Evolutionary conservation across 1,140 invertebrate genomes (phyloP).

Genomic region (Caenorhabditis tropicalis): DNA sequence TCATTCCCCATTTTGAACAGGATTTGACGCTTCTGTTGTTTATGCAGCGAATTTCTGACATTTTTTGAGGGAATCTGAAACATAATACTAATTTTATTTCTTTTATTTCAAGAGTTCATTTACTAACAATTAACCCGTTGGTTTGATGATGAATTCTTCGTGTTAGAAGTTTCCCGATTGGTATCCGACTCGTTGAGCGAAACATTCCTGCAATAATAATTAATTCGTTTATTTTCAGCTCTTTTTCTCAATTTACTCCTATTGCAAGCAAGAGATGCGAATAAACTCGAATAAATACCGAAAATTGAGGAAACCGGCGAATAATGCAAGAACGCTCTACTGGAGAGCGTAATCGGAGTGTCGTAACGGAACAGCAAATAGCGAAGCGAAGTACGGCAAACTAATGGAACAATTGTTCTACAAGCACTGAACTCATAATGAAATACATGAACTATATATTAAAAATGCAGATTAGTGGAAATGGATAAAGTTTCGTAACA

Average conservation of each 20-base stretch:
- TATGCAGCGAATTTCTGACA: not conserved
- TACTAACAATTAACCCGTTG: slow-evolving; percentile 29
- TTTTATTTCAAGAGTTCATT: too few species aligned
- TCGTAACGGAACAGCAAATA: too few species aligned
- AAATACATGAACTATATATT: too few species aligned
- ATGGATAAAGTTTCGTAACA: too few species aligned
- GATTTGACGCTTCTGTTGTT: slow-evolving; percentile 52
- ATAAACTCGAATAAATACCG: not conserved
- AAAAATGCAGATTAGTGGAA: too few species aligned
- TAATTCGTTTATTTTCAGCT: not conserved
- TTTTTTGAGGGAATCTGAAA: not conserved
- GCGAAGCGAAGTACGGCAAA: too few species aligned
- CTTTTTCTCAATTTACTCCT: too few species aligned
- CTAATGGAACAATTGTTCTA: too few species aligned
- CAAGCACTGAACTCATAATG: too few species aligned
- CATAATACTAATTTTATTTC: not conserved
- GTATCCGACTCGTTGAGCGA: slow-evolving; percentile 10
- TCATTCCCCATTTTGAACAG: slow-evolving; percentile 64
- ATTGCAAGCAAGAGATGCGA: not conserved
- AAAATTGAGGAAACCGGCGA: not conserved
- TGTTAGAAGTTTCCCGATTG: not conserved
- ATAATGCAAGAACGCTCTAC: not conserved
- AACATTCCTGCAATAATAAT: slow-evolving; percentile 22
- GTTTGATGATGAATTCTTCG: slow-evolving; percentile 28
- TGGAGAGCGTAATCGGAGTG: too few species aligned